Conservation (phyloP, 2,113 vertebrate genomes). For the Calonectris borealis region DNA sequence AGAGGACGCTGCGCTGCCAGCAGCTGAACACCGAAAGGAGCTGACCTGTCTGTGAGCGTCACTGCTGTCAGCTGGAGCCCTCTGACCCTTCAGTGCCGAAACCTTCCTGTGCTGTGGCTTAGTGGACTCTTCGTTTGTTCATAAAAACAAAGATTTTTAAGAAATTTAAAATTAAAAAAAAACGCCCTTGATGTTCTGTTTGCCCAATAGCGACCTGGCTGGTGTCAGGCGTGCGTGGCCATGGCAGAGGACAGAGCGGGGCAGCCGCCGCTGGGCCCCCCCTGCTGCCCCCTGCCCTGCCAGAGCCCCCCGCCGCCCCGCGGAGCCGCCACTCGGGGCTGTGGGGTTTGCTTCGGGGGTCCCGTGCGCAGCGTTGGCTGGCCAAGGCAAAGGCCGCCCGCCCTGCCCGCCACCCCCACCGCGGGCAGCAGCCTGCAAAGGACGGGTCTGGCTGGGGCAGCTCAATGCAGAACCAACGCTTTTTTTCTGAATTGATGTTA, state of each 20-base stretch:
- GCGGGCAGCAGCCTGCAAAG: background rate
- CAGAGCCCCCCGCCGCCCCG: no score
- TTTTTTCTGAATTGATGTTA: background rate
- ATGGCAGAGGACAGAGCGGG: no score
- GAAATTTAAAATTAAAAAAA: no score
- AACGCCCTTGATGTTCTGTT: background rate
- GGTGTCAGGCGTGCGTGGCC: background rate
- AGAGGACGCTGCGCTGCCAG: background rate
- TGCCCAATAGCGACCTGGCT: background rate
- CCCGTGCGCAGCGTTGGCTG: no score
- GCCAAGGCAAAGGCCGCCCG: no score
- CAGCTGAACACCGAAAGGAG: background rate
- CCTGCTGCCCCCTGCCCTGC: no score
- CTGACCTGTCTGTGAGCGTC: background rate
- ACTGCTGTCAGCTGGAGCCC: rapidly evolving
- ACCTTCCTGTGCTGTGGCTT: background rate
- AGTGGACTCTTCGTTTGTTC: background rate
- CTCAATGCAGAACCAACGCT: background rate
- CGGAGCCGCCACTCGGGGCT: no score
- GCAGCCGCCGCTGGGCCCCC: no score
- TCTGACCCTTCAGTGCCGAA: background rate
- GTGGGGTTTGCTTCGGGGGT: no score
- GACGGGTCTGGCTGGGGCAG: background rate
- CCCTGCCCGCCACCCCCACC: no score
- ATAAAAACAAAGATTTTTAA: background rate